Base-by-base conservation (phyloP, 2,888 invertebrate species). In the Netelia melanura region DNA sequence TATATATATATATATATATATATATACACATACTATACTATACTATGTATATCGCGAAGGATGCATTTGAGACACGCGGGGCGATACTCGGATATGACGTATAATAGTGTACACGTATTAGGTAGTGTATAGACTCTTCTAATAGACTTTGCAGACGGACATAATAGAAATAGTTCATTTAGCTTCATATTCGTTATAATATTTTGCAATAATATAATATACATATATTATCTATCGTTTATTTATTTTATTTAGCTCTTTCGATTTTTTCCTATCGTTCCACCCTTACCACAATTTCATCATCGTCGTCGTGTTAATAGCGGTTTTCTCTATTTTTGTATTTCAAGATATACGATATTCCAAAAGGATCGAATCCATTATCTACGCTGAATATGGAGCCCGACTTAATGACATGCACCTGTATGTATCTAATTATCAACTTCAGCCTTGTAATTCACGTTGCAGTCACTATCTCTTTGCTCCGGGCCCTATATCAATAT, bases 121-220 rank as follows among this genome's bases (percentile, higher is more conserved):
- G 48, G 61, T 74, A 61, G 64, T 48, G 87, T 90, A 92, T 93
- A 92, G 92, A 93, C 92, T 93, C 92, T 92, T 91, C 92, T 92
- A 92, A 93, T 93, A 93, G 93, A 93, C 92, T 93, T 93, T 93
- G 93, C 93, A 93, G 92, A 93, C 91, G 90, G 91, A 92, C 93
- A 92, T 93, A 93, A 93, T 93, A 93, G 93, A 93, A 93, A 93
- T 93, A 92, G 91, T 91, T 90, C 86, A 90, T 90, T 89, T 89
- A 91, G 89, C 89, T 88, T 90, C 88, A 89, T 91, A 89, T 90
- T 77, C 85, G 87, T 87, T 89, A 87, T 89, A 86, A 65, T 84
- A 84, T 84, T 76, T 82, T 48, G 58, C 61, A 79, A 79, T 68
- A 70, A 78, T 78, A 78, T 78, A 70, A 70, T 70, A 78, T 84